Conservation (phyloP, 2,113 vertebrate species). For the Cromileptes altivelis region DNA sequence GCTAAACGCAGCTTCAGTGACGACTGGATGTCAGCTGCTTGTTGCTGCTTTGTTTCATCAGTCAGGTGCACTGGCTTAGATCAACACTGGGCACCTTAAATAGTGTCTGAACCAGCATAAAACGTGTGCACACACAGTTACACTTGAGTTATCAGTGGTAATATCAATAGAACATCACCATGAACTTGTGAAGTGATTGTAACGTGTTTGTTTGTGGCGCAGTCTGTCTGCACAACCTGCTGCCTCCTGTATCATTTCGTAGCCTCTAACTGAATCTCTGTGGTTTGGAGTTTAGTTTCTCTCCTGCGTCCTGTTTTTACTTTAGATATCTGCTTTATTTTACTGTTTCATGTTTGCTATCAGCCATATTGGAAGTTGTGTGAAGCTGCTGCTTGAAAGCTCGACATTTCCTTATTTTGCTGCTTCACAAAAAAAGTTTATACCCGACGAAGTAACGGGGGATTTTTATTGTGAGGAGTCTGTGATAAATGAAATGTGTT, state of each 20-base stretch:
- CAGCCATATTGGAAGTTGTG: too few species aligned
- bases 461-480: too few species aligned
- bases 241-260: neutral
- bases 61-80: neutral
- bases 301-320: too few species aligned
- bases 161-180: neutral
- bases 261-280: neutral
- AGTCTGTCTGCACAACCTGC: neutral
- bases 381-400: too few species aligned
- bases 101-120: neutral
- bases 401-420: too few species aligned
- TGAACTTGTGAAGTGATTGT: neutral
- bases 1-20: neutral
- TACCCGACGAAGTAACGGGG: too few species aligned
- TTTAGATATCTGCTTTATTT: too few species aligned
- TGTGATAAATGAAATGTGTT: too few species aligned
- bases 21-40: neutral
- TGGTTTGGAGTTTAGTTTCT: too few species aligned
- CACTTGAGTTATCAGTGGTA: too few species aligned
- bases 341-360: too few species aligned
- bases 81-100: neutral
- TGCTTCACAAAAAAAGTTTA: too few species aligned
- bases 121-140: neutral
- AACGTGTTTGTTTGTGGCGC: neutral
- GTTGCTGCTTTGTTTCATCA: conserved; percentile 35